Evolutionary conservation across 2,888 invertebrate species (phyloP).

Genomic region (Alsophila aescularia): DNA sequence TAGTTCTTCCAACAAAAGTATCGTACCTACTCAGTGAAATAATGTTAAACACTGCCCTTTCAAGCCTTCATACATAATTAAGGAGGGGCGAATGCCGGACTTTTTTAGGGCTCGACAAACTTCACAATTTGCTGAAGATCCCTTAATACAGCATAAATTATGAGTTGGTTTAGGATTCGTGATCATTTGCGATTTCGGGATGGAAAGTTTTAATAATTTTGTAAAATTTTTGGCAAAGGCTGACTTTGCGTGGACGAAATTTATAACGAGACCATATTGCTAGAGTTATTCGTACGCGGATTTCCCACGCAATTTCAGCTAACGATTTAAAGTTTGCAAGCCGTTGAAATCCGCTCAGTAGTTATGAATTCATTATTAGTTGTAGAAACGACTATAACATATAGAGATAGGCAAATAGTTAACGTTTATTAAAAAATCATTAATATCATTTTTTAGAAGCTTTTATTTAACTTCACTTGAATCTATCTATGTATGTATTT

Average conservation of each 20-base stretch:
- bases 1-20: neutral
- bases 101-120: conserved; percentile 24
- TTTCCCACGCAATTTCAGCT: neutral
- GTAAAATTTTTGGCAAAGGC: conserved; percentile 7
- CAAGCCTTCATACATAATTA: conserved; percentile 31
- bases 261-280: neutral
- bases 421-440: no score
- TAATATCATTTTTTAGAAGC: no score
- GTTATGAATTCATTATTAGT: no score
- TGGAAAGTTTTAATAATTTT: conserved; percentile 15
- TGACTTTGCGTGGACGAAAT: neutral
- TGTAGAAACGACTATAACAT: no score
- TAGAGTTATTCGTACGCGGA: no score
- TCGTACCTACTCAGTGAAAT: conserved; percentile 7
- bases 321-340: neutral
- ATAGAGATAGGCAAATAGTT: no score
- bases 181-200: conserved; percentile 26
- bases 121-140: conserved; percentile 27
- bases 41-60: conserved; percentile 19
- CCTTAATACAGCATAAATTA: conserved; percentile 27
- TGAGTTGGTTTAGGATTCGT: conserved; percentile 28
- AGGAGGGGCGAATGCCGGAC: conserved; percentile 15
- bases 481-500: no score
- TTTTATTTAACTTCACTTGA: no score
- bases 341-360: no score